Evolutionary conservation across 2,113 vertebrate genomes (phyloP).

Genomic region (Morone chrysops): DNA sequence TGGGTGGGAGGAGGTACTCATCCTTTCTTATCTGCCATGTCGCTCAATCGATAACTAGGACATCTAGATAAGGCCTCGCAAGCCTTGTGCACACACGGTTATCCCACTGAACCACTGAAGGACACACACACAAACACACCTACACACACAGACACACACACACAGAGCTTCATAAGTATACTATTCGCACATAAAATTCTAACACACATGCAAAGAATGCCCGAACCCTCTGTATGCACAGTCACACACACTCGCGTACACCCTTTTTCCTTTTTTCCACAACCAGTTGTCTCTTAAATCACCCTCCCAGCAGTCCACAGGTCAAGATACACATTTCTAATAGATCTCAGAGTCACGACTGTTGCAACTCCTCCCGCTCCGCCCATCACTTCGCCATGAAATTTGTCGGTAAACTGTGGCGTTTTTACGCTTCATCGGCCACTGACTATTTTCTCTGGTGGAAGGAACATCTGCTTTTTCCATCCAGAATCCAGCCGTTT

Average conservation of each 20-base stretch:
- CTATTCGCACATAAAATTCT: background rate
- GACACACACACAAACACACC: slow-evolving; percentile 51
- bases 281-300: slow-evolving; percentile 50
- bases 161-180: background rate
- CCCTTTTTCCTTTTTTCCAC: slow-evolving; percentile 3
- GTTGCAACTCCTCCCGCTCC: slow-evolving; percentile 16
- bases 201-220: slow-evolving; percentile 2
- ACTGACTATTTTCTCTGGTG: slow-evolving; percentile 71
- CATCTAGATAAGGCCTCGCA: slow-evolving; percentile 81
- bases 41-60: slow-evolving; percentile 83
- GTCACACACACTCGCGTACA: slow-evolving; percentile 28
- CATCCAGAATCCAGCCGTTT: slow-evolving; percentile 65
- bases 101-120: slow-evolving; percentile 65
- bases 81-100: slow-evolving; percentile 69
- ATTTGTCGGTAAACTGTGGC: slow-evolving; percentile 48
- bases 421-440: slow-evolving; percentile 63
- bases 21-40: slow-evolving; percentile 81
- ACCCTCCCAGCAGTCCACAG: slow-evolving; percentile 37
- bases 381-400: slow-evolving; percentile 55
- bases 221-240: background rate
- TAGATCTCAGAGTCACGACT: slow-evolving; percentile 26
- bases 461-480: slow-evolving; percentile 81
- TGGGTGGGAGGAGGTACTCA: slow-evolving; percentile 64
- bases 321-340: slow-evolving; percentile 45
- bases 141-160: slow-evolving; percentile 28